Evolutionary conservation across 2,113 vertebrate genomes (phyloP).

Genomic region (Sphyrna mokarran): DNA sequence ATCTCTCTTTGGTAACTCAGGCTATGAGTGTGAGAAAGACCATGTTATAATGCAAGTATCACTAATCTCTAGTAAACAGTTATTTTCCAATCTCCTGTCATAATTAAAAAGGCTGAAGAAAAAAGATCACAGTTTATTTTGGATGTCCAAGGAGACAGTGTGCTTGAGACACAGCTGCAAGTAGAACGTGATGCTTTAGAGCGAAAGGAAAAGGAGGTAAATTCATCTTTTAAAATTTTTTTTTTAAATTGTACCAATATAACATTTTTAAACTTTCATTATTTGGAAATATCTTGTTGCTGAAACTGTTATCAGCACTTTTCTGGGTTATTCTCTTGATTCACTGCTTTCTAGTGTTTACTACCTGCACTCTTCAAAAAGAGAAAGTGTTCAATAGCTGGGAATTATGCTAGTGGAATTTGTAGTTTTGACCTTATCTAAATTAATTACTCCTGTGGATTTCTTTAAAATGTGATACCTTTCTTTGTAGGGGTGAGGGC

Average conservation of each 20-base stretch:
- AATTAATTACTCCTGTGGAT: background rate
- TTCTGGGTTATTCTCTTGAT: background rate
- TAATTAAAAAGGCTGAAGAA: constrained; percentile 66
- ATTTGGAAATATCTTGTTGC: background rate
- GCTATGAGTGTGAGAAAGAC: background rate
- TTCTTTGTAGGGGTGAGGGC: background rate
- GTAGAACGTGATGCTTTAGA: constrained; percentile 91
- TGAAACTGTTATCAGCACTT: background rate
- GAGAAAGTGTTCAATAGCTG: background rate
- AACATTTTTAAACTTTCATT: background rate
- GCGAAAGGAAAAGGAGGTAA: constrained; percentile 94
- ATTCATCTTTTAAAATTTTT: background rate
- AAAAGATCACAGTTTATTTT: constrained; percentile 65
- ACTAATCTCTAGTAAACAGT: background rate
- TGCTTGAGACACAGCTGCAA: constrained; percentile 81
- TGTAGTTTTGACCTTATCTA: background rate
- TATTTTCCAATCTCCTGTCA: constrained; percentile 37
- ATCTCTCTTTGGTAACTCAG: background rate
- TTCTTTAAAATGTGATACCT: background rate
- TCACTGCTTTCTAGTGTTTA: background rate
- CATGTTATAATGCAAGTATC: background rate
- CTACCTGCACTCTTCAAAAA: background rate
- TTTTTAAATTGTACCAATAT: background rate
- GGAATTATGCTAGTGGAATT: background rate
- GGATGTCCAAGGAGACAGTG: constrained; percentile 59